A percentile compares a stretch with the other conserved stretches of the same genome.
phyloP scores from a whole-genome alignment of 37 sponge, comb jelly and placozoan genomes.

The Chondrilla cf. caribensis region DNA sequence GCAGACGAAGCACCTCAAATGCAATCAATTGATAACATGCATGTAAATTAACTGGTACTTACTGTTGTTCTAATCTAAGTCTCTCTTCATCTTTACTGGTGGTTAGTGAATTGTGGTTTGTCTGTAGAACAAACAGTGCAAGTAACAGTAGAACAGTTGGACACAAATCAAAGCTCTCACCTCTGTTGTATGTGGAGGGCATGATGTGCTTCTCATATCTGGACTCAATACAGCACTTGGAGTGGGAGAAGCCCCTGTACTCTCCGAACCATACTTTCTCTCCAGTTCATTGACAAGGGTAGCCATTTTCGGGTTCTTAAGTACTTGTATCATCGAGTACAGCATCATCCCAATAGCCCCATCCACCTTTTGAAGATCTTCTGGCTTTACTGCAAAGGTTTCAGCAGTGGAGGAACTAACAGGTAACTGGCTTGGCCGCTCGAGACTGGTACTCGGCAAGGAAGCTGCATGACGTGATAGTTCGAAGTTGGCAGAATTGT shows the following conservation, averaged over 20 bases:
- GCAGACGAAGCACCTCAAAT: background rate
- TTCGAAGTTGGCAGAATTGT: too few species aligned
- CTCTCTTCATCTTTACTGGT: too few species aligned
- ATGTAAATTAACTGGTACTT: too few species aligned
- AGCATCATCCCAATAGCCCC: conserved; percentile 1
- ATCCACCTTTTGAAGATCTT: background rate
- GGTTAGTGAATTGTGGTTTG: too few species aligned
- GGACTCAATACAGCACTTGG: background rate
- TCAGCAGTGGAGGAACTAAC: background rate
- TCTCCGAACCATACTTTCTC: background rate
- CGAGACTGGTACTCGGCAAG: too few species aligned
- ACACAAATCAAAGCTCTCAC: too few species aligned
- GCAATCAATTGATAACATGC: too few species aligned
- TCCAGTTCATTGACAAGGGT: conserved; percentile 13
- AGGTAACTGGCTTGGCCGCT: background rate
- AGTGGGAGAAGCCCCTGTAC: background rate
- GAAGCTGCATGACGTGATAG: too few species aligned
- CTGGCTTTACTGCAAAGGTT: background rate
- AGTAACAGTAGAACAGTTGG: too few species aligned
- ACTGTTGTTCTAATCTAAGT: too few species aligned
- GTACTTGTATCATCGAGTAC: conserved; percentile 28
- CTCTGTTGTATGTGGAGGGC: conserved; percentile 1
- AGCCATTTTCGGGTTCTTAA: conserved; percentile 22
- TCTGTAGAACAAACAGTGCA: too few species aligned
- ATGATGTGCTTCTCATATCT: background rate